Evolutionary conservation across 2,113 vertebrate genomes (phyloP).

Genomic region (Electrona antarctica): DNA sequence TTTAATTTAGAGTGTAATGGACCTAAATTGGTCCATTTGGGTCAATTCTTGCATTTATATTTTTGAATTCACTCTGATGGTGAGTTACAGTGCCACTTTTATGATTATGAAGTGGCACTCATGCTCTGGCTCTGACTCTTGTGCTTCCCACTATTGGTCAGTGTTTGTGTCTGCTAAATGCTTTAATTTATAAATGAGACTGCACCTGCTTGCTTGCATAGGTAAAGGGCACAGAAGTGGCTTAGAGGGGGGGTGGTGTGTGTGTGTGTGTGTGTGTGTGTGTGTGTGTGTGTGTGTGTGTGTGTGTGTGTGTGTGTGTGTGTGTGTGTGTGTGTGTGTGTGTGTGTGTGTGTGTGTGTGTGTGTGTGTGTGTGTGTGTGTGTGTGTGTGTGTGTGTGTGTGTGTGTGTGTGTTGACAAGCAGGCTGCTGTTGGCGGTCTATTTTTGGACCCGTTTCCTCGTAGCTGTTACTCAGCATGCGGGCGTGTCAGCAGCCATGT

Average conservation of each 20-base stretch:
- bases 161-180: no score
- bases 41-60: no score
- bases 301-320: conserved; percentile 38
- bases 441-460: conserved; percentile 75
- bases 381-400: conserved; percentile 41
- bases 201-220: no score
- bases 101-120: no score
- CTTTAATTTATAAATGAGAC: no score
- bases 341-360: conserved; percentile 31
- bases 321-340: conserved; percentile 36
- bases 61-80: no score
- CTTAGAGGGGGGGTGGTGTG: not conserved
- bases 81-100: no score
- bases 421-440: conserved; percentile 67
- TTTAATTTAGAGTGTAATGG: no score
- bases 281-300: conserved; percentile 41
- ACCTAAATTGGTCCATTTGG: no score
- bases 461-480: conserved; percentile 78
- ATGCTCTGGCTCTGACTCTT: not conserved
- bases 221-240: no score
- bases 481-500: conserved; percentile 40
- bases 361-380: conserved; percentile 34
- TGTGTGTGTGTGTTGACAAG: conserved; percentile 54
- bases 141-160: not conserved
- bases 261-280: conserved; percentile 38